Evolutionary conservation across 2,113 vertebrate genomes (phyloP), one percentile per base, ranked within the genome.

Genomic region (Tenebrosternarchus preto): DNA sequence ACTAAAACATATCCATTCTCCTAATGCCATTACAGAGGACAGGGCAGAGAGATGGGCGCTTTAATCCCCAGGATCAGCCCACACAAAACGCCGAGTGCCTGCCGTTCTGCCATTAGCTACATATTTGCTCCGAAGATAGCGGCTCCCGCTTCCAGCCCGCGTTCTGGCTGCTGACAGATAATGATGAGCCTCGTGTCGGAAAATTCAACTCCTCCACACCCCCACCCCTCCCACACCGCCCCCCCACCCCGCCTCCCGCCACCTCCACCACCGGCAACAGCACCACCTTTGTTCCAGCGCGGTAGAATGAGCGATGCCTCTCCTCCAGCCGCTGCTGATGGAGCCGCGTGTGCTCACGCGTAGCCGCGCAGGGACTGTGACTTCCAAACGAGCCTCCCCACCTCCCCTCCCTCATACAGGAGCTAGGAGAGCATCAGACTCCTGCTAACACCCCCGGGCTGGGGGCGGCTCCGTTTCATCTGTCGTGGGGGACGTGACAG

Each of bases 1-100:
- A 87, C 89, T 89, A 90, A 92, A 92, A 88, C 83, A 90, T 85
- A 90, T 92, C 90, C 88, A 88, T 89, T 89, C 87, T 89, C 86
- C 90, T 92, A 92, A 93, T 91, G 87, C 86, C 88, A 92, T 91
- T 91, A 93, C 55, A 87, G 83, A 76, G 84, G 88, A 82, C 85
- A 61, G 24, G 80, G 87, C 71, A 74, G 87, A 86, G 88, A 90
- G 91, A 90, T 88, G 88, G 89, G 91, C 88, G 89, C 88, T 92
- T 90, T 90, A 92, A 92, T 92, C 88, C 91, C 83, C 82, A 74
- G 86, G 84, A 91, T 87, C 83, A 88, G 82, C 84, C 85, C 76
- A 85, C 88, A 88, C 85, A 87, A 88, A 88, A 85, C 84, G 87
- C 78, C 85, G 78, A 50, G 69, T 81, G 86, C 85, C 87, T 87